A percentile compares a stretch with the other conserved stretches of the same genome.
Conservation (phyloP, 2,888 invertebrate species). For the Eremobia ochroleuca region DNA sequence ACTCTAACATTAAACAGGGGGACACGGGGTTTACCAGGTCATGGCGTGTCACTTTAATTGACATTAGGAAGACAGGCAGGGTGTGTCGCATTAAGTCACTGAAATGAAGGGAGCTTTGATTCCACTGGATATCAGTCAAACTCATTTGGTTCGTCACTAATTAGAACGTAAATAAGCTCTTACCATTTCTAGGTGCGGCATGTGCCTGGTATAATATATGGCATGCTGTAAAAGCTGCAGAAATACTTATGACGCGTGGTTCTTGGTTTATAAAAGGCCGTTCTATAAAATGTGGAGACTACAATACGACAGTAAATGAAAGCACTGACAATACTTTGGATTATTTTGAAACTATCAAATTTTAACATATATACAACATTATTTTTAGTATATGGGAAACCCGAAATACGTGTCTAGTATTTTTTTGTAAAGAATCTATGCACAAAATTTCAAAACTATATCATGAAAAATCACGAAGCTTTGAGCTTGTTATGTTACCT, state of each 20-base stretch:
- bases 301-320: neutral
- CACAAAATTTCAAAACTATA: no score
- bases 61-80: slow-evolving; percentile 38
- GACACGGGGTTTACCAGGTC: slow-evolving; percentile 34
- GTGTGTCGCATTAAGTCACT: slow-evolving; percentile 38
- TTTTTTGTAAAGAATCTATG: no score
- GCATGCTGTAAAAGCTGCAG: neutral
- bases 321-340: neutral
- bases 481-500: no score
- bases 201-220: neutral
- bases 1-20: neutral
- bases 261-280: neutral
- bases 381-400: no score
- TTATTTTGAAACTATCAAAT: no score
- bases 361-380: no score
- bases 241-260: neutral
- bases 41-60: slow-evolving; percentile 40
- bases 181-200: slow-evolving; percentile 18
- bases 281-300: neutral
- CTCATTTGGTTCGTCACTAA: slow-evolving; percentile 38
- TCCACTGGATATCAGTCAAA: slow-evolving; percentile 44
- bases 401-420: no score
- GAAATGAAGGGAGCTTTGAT: slow-evolving; percentile 45
- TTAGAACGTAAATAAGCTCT: slow-evolving; percentile 26
- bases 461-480: no score